A percentile compares a stretch with the other conserved stretches of the same genome.
Evolutionary conservation across 2,113 vertebrate species (phyloP).

Genomic region (Megaptera novaeangliae): DNA sequence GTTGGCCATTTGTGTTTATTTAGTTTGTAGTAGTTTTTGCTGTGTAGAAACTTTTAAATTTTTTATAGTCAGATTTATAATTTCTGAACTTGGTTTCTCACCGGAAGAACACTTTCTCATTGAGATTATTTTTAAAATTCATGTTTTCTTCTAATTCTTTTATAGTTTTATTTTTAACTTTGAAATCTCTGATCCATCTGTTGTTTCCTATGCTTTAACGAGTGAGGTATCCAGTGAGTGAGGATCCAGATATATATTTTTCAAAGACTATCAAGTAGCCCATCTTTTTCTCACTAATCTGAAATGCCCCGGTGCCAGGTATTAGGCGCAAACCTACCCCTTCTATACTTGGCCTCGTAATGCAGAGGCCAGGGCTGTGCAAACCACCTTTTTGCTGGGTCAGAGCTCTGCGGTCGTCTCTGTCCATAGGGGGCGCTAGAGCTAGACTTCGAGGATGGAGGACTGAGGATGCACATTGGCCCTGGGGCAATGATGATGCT

Average conservation of each 20-base stretch:
- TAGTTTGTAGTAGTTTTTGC: not conserved
- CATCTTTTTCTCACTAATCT: not conserved
- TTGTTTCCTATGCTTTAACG: not conserved
- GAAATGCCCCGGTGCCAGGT: not conserved
- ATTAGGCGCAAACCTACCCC: not conserved
- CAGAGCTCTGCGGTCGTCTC: not conserved
- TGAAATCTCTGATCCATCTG: not conserved
- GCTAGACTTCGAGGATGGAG: not conserved
- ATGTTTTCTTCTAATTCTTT: slow-evolving; percentile 36
- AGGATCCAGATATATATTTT: not conserved
- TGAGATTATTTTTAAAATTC: not conserved
- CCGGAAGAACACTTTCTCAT: not conserved
- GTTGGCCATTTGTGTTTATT: not conserved
- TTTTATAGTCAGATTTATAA: not conserved
- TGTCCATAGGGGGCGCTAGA: not conserved
- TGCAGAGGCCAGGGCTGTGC: not conserved
- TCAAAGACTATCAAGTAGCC: not conserved
- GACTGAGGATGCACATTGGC: not conserved
- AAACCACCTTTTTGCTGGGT: not conserved
- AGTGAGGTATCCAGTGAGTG: not conserved
- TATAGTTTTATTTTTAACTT: slow-evolving; percentile 25
- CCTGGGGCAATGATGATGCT: not conserved
- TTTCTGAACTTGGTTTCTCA: not conserved
- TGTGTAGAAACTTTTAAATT: not conserved
- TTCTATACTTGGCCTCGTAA: not conserved